phyloP scores from a whole-genome alignment of 2,888 invertebrate species.

The Pheosia gnoma region DNA sequence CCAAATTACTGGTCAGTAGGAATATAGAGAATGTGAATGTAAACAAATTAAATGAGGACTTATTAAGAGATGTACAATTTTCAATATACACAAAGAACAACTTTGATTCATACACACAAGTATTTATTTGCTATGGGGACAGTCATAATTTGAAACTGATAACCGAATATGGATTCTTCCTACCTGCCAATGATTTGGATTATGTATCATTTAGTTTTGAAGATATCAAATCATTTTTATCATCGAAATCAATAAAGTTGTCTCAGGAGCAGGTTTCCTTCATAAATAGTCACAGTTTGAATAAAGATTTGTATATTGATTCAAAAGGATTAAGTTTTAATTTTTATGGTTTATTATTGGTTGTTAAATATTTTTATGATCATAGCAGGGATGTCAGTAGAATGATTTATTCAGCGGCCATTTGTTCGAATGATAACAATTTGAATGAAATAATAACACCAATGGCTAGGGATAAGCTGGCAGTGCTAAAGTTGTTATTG shows the following conservation, averaged over 20 bases:
- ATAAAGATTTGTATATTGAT: constrained; percentile 86
- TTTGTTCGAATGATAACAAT: constrained; percentile 67
- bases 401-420: constrained; percentile 74
- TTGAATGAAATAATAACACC: constrained; percentile 70
- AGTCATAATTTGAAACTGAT: constrained; percentile 92
- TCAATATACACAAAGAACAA: constrained; percentile 76
- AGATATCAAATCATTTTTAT: constrained; percentile 76
- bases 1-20: constrained; percentile 65
- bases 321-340: constrained; percentile 87
- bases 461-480: constrained; percentile 62
- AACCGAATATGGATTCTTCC: constrained; percentile 94
- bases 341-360: constrained; percentile 80
- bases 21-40: constrained; percentile 60
- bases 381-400: constrained; percentile 68
- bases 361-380: constrained; percentile 74
- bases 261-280: constrained; percentile 86
- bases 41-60: constrained; percentile 53
- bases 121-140: constrained; percentile 95
- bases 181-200: constrained; percentile 88
- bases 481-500: constrained; percentile 57
- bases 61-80: constrained; percentile 72
- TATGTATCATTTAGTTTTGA: constrained; percentile 84
- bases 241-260: constrained; percentile 58
- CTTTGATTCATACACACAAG: constrained; percentile 87
- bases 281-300: constrained; percentile 85